Percentiles rank a stretch among this genome's conserved stretches.
Evolutionary conservation across 1,140 invertebrate species (phyloP).

Genomic region (Macrocentrus cingulum): DNA sequence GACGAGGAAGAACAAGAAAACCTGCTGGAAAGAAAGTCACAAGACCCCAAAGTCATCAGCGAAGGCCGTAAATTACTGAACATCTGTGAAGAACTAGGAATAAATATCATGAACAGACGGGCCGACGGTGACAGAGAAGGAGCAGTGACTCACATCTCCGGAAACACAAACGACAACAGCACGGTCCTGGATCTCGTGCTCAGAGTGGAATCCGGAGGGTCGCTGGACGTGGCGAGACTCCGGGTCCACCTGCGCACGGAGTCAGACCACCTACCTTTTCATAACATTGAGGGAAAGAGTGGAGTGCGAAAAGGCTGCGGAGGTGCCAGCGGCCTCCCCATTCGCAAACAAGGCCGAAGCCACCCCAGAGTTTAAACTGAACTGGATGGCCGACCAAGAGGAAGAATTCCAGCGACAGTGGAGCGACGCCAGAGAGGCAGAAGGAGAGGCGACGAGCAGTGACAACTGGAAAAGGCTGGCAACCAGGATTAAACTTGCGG

Average conservation of each 20-base stretch:
- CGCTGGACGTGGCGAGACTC: not conserved
- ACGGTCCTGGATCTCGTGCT: not conserved
- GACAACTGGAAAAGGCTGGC: too few species aligned
- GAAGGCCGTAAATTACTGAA: not conserved
- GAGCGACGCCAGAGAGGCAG: conserved; percentile 10
- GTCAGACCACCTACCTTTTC: not conserved
- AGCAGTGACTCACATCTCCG: not conserved
- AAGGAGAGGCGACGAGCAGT: conserved; percentile 17
- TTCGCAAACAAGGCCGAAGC: not conserved
- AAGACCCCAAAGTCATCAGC: too few species aligned
- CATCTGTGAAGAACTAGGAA: not conserved
- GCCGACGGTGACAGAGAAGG: not conserved
- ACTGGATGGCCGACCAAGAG: too few species aligned
- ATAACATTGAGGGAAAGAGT: not conserved
- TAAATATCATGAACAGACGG: not conserved
- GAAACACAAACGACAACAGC: not conserved
- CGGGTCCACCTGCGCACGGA: not conserved
- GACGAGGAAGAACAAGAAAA: too few species aligned
- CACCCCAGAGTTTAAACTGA: too few species aligned
- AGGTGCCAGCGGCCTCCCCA: not conserved
- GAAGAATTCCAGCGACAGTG: not conserved
- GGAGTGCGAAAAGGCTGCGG: conserved; percentile 1
- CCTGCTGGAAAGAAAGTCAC: too few species aligned
- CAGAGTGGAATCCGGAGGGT: too few species aligned
- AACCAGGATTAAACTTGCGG: not conserved